phyloP scores from a whole-genome alignment of 2,113 vertebrate species.

The Xiphophorus hellerii region DNA sequence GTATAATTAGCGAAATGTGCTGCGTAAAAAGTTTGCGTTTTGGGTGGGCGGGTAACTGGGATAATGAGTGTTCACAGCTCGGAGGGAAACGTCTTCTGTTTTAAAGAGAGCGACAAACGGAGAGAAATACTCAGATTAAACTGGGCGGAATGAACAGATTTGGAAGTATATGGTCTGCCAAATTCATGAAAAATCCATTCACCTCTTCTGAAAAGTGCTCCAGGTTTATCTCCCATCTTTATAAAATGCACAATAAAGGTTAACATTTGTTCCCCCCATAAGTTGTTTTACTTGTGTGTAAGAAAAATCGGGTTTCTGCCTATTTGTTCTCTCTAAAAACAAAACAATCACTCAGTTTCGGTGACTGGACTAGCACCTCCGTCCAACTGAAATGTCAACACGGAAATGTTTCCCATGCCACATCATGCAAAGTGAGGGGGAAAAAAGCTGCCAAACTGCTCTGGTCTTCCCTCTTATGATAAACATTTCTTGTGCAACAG shows the following conservation, averaged over 20 bases:
- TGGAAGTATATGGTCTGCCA: background rate
- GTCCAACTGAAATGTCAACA: background rate
- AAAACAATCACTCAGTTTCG: background rate
- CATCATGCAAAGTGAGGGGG: background rate
- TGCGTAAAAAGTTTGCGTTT: background rate
- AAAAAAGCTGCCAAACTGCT: background rate
- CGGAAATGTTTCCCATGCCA: background rate
- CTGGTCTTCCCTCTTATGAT: too few relatives aligned
- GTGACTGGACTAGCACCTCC: background rate
- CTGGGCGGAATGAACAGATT: background rate
- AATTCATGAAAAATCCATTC: background rate
- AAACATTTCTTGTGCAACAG: background rate
- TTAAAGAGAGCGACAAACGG: background rate
- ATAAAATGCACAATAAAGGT: background rate
- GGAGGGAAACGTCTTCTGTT: background rate
- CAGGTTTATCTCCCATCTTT: background rate
- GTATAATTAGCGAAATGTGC: background rate
- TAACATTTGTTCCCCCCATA: background rate
- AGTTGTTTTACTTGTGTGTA: too few relatives aligned
- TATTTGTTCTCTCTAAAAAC: background rate
- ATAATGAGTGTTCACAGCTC: background rate
- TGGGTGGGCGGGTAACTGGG: background rate
- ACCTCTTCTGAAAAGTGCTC: background rate
- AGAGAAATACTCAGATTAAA: background rate
- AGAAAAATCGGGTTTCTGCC: background rate